These are phyloP conservation scores for Drosophila grimshawi DNA, from an alignment of 1,140 invertebrate species.

Conservation along the genomic window DNA sequence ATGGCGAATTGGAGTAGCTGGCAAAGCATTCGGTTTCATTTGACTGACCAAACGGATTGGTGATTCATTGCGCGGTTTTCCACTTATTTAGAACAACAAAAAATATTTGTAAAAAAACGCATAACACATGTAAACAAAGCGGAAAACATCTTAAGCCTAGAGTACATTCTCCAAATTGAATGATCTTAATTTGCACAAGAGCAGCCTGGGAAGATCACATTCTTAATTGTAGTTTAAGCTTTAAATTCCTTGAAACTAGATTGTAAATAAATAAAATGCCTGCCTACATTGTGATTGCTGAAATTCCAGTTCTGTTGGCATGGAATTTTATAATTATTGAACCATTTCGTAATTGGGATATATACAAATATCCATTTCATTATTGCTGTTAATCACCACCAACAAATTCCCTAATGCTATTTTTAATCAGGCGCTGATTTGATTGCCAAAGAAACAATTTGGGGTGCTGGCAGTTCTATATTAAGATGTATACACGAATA, in stretches of 20 bases:
- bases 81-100: neutral
- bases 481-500: neutral
- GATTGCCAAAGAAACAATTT: slow-evolving; percentile 6
- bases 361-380: neutral
- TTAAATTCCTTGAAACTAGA: no score
- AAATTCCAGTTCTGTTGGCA: neutral
- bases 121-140: no score
- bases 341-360: neutral
- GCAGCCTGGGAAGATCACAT: no score
- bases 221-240: no score
- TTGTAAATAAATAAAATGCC: no score
- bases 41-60: slow-evolving; percentile 38
- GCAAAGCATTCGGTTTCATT: slow-evolving; percentile 42
- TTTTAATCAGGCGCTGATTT: slow-evolving; percentile 1
- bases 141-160: no score
- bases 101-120: neutral
- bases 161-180: no score
- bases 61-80: slow-evolving; percentile 42
- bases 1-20: slow-evolving; percentile 23
- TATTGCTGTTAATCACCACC: neutral
- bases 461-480: slow-evolving; percentile 23
- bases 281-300: neutral
- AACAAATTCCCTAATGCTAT: slow-evolving; percentile 11
- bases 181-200: no score
- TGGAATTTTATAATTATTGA: slow-evolving; percentile 1